These are phyloP conservation scores for Trissolcus japonicus DNA, from an alignment of 2,888 invertebrate species.

Conservation along the genomic window DNA sequence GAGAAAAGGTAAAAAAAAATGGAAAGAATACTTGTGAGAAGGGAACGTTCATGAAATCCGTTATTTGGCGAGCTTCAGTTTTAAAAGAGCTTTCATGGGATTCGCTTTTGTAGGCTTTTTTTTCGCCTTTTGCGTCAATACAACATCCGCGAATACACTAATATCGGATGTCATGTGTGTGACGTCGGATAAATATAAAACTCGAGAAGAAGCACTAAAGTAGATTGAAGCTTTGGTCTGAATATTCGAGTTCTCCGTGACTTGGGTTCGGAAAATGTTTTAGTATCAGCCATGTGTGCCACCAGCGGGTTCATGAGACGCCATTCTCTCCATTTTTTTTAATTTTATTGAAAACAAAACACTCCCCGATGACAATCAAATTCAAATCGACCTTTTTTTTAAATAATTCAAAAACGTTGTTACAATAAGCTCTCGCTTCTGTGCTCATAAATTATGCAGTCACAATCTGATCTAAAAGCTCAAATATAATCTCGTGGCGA, in stretches of 20 bases:
- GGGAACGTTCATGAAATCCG: not conserved
- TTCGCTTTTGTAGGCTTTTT: constrained; percentile 8
- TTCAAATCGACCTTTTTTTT: not conserved
- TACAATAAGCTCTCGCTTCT: too few species aligned
- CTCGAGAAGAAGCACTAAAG: constrained; percentile 55
- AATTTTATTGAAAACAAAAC: constrained; percentile 41
- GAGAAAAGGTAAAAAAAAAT: constrained; percentile 5
- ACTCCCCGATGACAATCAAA: not conserved
- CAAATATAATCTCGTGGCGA: too few species aligned
- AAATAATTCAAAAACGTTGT: too few species aligned
- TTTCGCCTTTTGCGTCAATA: constrained; percentile 14
- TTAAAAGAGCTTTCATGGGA: constrained; percentile 7
- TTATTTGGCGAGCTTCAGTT: constrained; percentile 11
- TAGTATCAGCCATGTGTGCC: constrained; percentile 26
- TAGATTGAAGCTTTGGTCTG: constrained; percentile 59
- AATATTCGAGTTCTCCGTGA: constrained; percentile 56
- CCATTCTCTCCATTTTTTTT: constrained; percentile 34
- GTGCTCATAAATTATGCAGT: too few species aligned
- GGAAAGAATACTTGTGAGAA: not conserved
- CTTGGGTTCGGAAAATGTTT: constrained; percentile 45
- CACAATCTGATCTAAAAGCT: too few species aligned
- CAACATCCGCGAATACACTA: constrained; percentile 21
- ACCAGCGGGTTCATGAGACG: constrained; percentile 42
- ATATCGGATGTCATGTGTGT: constrained; percentile 32
- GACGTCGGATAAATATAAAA: constrained; percentile 51